These are phyloP conservation scores for Stegodyphus dumicola DNA, from an alignment of 1,140 invertebrate species.

Conservation along the genomic window DNA sequence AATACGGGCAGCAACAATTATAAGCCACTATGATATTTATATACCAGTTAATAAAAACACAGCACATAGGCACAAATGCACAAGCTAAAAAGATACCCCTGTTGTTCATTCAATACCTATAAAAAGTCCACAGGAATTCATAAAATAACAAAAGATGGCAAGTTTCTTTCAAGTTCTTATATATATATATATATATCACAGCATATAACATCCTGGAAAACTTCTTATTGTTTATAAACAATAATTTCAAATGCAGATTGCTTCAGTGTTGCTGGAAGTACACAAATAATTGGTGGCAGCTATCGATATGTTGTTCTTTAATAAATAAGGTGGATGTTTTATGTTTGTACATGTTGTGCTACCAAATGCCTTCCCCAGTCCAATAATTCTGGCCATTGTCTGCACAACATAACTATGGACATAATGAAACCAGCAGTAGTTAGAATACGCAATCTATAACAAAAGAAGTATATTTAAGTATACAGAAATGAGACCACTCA, in stretches of 20 bases:
- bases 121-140: constrained; percentile 11
- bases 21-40: neutral
- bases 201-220: neutral
- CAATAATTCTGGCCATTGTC: constrained; percentile 88
- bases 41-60: constrained; percentile 1
- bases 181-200: constrained; percentile 12
- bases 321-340: constrained; percentile 41
- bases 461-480: constrained; percentile 64
- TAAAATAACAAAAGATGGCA: neutral
- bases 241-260: constrained; percentile 11
- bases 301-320: constrained; percentile 37
- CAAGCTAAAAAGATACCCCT: constrained; percentile 4
- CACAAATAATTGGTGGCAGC: constrained; percentile 3
- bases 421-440: constrained; percentile 83
- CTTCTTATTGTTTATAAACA: neutral
- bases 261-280: constrained; percentile 20
- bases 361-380: constrained; percentile 69
- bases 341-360: constrained; percentile 40
- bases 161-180: neutral
- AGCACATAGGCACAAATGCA: constrained; percentile 17
- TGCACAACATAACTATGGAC: constrained; percentile 82
- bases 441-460: constrained; percentile 83
- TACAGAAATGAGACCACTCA: no score
- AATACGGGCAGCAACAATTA: neutral
- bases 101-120: constrained; percentile 5